Evolutionary conservation across 2,797 vertebrate genomes (phyloP), one percentile per base, ranked within the genome.

Genomic region (Sebastes hopkinsi): DNA sequence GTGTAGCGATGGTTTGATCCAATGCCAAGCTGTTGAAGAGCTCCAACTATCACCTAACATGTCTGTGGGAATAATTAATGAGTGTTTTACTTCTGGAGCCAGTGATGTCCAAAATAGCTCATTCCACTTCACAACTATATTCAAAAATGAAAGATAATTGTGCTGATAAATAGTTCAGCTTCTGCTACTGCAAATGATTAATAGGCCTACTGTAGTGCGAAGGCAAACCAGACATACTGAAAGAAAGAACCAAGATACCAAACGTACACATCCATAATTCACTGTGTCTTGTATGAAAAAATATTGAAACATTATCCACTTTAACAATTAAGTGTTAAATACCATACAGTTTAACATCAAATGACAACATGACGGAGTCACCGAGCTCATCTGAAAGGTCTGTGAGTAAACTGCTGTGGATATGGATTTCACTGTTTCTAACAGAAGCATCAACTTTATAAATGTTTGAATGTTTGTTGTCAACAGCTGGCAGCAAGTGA

Each of bases 381-480:
- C 25, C 14, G 32, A 64, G 32, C 14, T 27, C 34, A 27, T n/a
- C 22, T 55, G 52, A 23, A 16, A 56, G 12, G 22, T 8, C 55
- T 56, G 55, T 56, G 55, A 25, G 55, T 56, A 25, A 56, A 25
- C 22, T 56, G 36, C 56, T 20, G 7, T n/a, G 7, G 30, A 30
- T 9, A 32, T 34, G 59, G 59, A 59, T 22, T 58, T 67, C 34
- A 23, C 54, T 14, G 27, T 25, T 62, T 73, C 13, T 23, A 29
- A 6, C 29, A 16, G 20, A 68, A 25, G 13, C 20, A 38, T 55
- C 42, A 10, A 18, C 62, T 71, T 65, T 36, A 54, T n/a, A 60
- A 58, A 56, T 23, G 65, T 67, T 71, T 72, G 50, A 65, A 34
- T 52, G 73, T 75, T 68, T 75, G 70, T 55, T 50, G 52, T 79